Conservation (phyloP, 1,140 invertebrate species). For the Lepidurus arcticus region DNA sequence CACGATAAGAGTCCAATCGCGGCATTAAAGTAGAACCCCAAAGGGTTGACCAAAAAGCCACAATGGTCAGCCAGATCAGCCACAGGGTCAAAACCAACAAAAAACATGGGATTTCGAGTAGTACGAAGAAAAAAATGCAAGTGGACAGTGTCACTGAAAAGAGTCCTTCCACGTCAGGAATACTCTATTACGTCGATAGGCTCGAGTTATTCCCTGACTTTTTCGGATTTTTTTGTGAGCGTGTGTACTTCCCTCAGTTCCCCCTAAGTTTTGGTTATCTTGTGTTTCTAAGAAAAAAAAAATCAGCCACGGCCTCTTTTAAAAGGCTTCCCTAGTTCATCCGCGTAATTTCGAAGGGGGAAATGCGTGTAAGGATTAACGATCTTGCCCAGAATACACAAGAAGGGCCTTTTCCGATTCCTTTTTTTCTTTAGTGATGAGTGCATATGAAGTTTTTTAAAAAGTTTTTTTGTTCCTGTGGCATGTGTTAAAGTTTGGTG, state of each 20-base stretch:
- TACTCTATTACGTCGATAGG: too few species aligned
- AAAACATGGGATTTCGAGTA: slow-evolving; percentile 14
- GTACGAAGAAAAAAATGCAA: slow-evolving; percentile 3
- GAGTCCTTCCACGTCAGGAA: too few species aligned
- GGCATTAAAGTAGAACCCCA: slow-evolving; percentile 7
- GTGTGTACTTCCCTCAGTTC: too few species aligned
- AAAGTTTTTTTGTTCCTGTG: background rate
- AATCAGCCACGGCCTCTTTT: too few species aligned
- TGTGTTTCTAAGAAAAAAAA: too few species aligned
- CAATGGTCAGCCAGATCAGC: slow-evolving; percentile 12
- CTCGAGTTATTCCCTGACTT: too few species aligned
- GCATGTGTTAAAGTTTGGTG: background rate
- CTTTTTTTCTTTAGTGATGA: background rate
- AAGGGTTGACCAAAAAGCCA: slow-evolving; percentile 21
- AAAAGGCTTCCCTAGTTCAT: too few species aligned
- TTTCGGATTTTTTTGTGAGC: too few species aligned
- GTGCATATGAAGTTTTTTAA: background rate
- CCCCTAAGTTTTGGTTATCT: too few species aligned
- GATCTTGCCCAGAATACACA: background rate
- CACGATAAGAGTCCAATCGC: background rate
- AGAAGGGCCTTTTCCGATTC: background rate
- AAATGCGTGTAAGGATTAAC: too few species aligned
- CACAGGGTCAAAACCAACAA: slow-evolving; percentile 21
- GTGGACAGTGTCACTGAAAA: background rate
- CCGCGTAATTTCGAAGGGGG: too few species aligned